Evolutionary conservation across 2,797 vertebrate genomes (phyloP).

Genomic region (Chaenodraco wilsoni): DNA sequence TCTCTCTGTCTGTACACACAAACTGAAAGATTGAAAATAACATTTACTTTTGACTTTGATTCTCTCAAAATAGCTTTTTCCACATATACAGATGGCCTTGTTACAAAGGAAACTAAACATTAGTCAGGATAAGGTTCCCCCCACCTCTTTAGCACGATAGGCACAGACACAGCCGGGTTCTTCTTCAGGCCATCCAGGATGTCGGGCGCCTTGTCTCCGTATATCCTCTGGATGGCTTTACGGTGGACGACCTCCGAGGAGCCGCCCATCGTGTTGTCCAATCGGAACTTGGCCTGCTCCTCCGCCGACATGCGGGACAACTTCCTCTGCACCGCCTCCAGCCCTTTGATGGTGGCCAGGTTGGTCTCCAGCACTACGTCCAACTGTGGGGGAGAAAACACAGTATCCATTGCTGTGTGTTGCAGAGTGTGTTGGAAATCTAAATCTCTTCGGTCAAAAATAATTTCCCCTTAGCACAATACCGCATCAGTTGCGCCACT

Average conservation of each 20-base stretch:
- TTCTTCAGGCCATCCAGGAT: conserved; percentile 97
- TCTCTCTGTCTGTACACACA: too few relatives aligned
- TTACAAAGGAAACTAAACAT: neutral
- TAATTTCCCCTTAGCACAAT: too few relatives aligned
- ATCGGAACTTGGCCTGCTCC: conserved; percentile 92
- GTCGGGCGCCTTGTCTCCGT: conserved; percentile 96
- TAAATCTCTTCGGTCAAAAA: too few relatives aligned
- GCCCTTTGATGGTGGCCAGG: conserved; percentile 92
- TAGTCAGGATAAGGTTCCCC: neutral
- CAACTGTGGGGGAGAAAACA: conserved; percentile 80
- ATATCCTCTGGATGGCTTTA: conserved; percentile 99
- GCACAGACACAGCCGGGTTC: conserved; percentile 93
- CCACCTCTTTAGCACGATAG: conserved; percentile 96
- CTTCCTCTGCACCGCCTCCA: conserved; percentile 95
- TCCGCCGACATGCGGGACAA: conserved; percentile 96
- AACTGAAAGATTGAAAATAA: too few relatives aligned
- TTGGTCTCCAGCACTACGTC: conserved; percentile 98
- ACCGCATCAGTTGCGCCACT: too few relatives aligned
- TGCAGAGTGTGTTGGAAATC: too few relatives aligned
- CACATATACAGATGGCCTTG: neutral
- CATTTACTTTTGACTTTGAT: too few relatives aligned
- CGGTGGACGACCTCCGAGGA: conserved; percentile 97
- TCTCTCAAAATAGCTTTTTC: neutral
- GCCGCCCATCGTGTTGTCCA: conserved; percentile 96
- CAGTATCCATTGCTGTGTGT: too few relatives aligned